phyloP scores from a whole-genome alignment of 2,113 vertebrate species.

The Daboia siamensis region DNA sequence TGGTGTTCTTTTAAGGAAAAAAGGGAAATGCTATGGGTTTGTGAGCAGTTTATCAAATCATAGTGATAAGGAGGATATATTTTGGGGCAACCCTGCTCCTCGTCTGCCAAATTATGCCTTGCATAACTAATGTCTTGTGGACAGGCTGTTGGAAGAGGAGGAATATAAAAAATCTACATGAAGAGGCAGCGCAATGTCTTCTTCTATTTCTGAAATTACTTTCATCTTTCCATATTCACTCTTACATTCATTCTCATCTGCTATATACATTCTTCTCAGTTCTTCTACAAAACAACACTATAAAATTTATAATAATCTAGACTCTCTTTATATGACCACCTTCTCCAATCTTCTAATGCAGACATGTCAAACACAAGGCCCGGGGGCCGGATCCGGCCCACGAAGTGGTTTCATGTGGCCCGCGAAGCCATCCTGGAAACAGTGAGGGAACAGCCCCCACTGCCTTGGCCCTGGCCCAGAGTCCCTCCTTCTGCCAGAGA shows the following conservation, averaged over 20 bases:
- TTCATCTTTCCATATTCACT: not conserved
- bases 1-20: not conserved
- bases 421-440: too few relatives aligned
- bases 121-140: not conserved
- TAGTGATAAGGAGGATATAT: not conserved
- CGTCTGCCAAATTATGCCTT: not conserved
- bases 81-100: not conserved
- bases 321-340: not conserved
- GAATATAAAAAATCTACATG: not conserved
- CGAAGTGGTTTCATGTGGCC: too few relatives aligned
- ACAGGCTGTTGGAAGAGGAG: not conserved
- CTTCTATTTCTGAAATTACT: not conserved
- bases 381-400: too few relatives aligned
- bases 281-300: not conserved
- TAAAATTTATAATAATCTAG: not conserved
- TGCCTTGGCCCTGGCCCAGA: too few relatives aligned
- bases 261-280: not conserved
- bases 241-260: not conserved
- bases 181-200: not conserved
- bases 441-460: too few relatives aligned
- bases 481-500: too few relatives aligned
- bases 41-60: not conserved
- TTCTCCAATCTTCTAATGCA: not conserved
- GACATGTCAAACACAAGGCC: too few relatives aligned
- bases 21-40: not conserved